Evolutionary conservation across 2,797 vertebrate genomes (phyloP).

Genomic region (Notolepis coatsorum): DNA sequence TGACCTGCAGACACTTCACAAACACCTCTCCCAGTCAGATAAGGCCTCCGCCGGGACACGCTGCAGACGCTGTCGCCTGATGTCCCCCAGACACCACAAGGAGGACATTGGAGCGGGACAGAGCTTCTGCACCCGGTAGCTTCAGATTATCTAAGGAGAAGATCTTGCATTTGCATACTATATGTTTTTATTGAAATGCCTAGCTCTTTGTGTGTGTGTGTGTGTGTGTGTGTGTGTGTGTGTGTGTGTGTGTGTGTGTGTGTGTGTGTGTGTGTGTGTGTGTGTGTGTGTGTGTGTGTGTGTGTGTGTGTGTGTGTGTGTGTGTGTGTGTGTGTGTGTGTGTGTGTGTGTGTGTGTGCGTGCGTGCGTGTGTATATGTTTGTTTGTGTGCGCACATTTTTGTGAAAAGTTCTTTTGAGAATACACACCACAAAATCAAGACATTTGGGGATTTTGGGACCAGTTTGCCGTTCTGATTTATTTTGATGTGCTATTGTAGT

Average conservation of each 20-base stretch:
- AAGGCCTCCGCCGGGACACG: slow-evolving; percentile 45
- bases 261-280: background rate
- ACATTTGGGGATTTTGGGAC: too few species aligned
- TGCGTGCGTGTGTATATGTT: background rate
- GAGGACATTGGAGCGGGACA: slow-evolving; percentile 32
- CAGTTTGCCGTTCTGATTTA: too few species aligned
- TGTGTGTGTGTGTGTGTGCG: background rate
- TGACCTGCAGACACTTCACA: slow-evolving; percentile 60
- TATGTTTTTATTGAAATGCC: slow-evolving; percentile 50
- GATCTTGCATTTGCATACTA: slow-evolving; percentile 45
- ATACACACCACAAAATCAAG: too few species aligned
- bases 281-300: background rate
- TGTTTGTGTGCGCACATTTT: background rate
- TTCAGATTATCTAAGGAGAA: slow-evolving; percentile 48
- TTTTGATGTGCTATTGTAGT: too few species aligned
- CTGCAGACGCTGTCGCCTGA: slow-evolving; percentile 48
- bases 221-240: background rate
- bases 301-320: background rate
- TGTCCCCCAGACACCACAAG: slow-evolving; percentile 38
- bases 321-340: background rate
- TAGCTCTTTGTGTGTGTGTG: background rate
- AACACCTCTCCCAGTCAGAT: slow-evolving; percentile 61
- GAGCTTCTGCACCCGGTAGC: slow-evolving; percentile 21
- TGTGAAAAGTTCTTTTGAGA: too few species aligned
- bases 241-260: background rate